These are phyloP conservation scores for Coluber constrictor DNA, from an alignment of 2,797 vertebrate species.

Conservation along the genomic window DNA sequence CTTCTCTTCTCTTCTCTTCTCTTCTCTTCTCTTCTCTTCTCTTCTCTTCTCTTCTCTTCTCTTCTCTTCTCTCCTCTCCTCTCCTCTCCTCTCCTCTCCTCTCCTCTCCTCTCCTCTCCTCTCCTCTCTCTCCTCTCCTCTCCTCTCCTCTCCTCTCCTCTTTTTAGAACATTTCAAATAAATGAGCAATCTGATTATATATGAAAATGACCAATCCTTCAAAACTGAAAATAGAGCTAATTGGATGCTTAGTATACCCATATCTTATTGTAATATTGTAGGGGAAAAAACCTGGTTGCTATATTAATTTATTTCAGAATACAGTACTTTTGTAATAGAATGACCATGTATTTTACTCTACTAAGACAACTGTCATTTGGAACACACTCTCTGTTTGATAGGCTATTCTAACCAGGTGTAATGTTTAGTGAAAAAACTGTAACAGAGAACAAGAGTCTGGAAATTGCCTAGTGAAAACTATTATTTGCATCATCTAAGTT, in stretches of 20 bases:
- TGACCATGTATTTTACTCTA: not conserved
- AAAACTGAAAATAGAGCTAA: not conserved
- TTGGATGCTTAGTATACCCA: not conserved
- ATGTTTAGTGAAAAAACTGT: not conserved
- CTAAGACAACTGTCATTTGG: not conserved
- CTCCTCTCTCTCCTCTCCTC: accelerated
- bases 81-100: not conserved
- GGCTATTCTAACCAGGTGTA: not conserved
- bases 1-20: not conserved
- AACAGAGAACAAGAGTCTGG: not conserved
- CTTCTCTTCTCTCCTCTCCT: not conserved
- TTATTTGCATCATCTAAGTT: too few relatives aligned
- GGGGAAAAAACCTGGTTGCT: not conserved
- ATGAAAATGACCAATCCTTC: not conserved
- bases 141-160: too few relatives aligned
- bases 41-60: too few relatives aligned
- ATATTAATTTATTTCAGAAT: not conserved
- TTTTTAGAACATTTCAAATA: not conserved
- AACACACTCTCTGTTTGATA: not conserved
- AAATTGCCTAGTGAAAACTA: not conserved
- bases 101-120: not conserved
- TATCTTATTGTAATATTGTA: not conserved
- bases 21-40: too few relatives aligned
- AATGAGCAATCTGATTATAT: not conserved
- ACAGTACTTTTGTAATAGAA: not conserved